Base-by-base conservation (phyloP, 2,797 vertebrate species). In the Oreochromis grahami region DNA sequence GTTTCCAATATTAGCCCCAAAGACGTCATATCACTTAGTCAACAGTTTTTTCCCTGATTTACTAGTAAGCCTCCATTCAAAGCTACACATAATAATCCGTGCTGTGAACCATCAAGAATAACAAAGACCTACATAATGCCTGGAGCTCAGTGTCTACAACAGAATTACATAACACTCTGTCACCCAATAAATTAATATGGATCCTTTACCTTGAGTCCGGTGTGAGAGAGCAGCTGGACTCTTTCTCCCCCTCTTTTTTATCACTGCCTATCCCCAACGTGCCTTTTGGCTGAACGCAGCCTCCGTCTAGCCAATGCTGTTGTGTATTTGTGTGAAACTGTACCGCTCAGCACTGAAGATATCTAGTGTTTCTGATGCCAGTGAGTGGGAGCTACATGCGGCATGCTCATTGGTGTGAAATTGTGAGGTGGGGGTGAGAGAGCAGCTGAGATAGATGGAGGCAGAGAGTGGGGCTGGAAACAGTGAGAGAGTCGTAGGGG, bases 191-290 rank as follows among this genome's bases (percentile, higher is more conserved):
- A 94, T 92, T 17, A 95, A 95, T 94, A 95, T 92, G 87, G 85
- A 93, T 93, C 80, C 53, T 93, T 95, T 96, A 96, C 96, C 96
- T 97, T 95, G 81, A 88, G 86, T 85, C 89, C 70, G 88, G 80
- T 84, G 88, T 89, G 81, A 89, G 87, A 87, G 87, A 86, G 84
- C 82, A 83, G 93, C 79, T 87, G 86, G 90, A 88, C 85, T 82
- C 82, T 90, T 65, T 81, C 83, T 86, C 83, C 84, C 77, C 89
- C 77, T 85, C 83, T 82, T 82, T 86, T 80, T 58, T 77, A 70
- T 76, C 79, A 84, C 84, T 88, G 83, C 55, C 84, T 90, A 8
- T 88, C 85, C 78, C 79, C 86, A 90, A 43, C 36, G 79, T 88
- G 80, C 26, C 77, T 77, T 74, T 86, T 90, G 88, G 87, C 87